A percentile compares a stretch with the other conserved stretches of the same genome.
Conservation (phyloP, 2,113 vertebrate species). For the Elephas maximus region DNA sequence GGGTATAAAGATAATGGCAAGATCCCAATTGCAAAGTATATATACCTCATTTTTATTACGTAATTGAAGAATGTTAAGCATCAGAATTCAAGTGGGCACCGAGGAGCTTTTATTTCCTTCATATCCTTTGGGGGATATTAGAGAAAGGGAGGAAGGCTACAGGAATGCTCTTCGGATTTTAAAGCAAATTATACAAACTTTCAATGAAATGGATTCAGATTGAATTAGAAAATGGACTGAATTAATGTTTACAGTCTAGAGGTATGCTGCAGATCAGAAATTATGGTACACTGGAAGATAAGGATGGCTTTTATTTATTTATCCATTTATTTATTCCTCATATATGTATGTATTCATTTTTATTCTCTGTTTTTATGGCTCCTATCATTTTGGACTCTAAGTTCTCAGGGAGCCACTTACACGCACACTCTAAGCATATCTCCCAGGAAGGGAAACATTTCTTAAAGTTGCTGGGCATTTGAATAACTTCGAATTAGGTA, state of each 20-base stretch:
- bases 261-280: constrained; percentile 28
- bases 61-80: constrained; percentile 75
- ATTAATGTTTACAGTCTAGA: fast-evolving
- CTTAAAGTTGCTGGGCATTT: constrained; percentile 18
- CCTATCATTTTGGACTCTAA: neutral
- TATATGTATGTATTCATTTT: constrained; percentile 20
- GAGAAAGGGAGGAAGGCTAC: neutral
- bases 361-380: constrained; percentile 34
- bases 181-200: neutral
- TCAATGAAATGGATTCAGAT: constrained; percentile 23
- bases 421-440: neutral
- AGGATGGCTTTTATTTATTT: neutral
- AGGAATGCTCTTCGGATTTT: neutral
- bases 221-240: constrained; percentile 63
- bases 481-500: neutral
- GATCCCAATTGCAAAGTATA: constrained; percentile 67
- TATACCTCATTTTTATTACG: constrained; percentile 58
- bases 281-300: neutral
- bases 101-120: constrained; percentile 76
- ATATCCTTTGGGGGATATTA: constrained; percentile 68
- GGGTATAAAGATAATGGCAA: constrained; percentile 53
- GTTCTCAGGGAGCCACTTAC: neutral
- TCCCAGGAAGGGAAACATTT: constrained; percentile 3
- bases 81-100: constrained; percentile 56
- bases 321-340: neutral